A percentile compares a stretch with the other conserved stretches of the same genome.
Conservation (phyloP, 2,797 vertebrate genomes). For the Cetoscarus ocellatus region DNA sequence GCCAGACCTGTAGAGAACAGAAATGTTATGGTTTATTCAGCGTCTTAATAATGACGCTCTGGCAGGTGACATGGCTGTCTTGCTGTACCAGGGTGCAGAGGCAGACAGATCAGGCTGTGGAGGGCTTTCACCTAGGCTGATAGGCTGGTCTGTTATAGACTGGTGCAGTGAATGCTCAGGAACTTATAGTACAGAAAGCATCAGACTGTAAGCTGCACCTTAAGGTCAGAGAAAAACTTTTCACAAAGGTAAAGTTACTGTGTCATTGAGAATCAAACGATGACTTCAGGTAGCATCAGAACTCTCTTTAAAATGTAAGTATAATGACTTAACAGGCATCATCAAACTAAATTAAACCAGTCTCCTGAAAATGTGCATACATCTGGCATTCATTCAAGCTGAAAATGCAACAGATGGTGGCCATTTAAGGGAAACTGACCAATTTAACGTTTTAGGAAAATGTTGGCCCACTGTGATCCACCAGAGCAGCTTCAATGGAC, state of each 20-base stretch:
- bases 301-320: background rate
- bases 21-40: constrained; percentile 40
- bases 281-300: background rate
- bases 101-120: constrained; percentile 66
- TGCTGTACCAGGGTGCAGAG: constrained; percentile 58
- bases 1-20: constrained; percentile 34
- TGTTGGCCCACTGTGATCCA: background rate
- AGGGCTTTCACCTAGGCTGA: constrained; percentile 65
- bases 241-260: constrained; percentile 4
- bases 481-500: background rate
- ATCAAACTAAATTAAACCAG: background rate
- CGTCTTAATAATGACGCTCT: constrained; percentile 57
- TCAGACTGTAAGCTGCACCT: constrained; percentile 25
- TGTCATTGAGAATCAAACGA: background rate
- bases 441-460: background rate
- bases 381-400: background rate
- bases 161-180: constrained; percentile 53
- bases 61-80: constrained; percentile 65
- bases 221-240: constrained; percentile 22
- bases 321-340: background rate
- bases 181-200: constrained; percentile 41
- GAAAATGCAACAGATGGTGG: constrained; percentile 1
- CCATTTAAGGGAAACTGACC: background rate
- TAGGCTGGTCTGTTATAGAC: constrained; percentile 61
- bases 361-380: background rate